These are phyloP conservation scores for Hypotaenidia philippensis DNA, from an alignment of 2,797 vertebrate genomes.

Conservation along the genomic window DNA sequence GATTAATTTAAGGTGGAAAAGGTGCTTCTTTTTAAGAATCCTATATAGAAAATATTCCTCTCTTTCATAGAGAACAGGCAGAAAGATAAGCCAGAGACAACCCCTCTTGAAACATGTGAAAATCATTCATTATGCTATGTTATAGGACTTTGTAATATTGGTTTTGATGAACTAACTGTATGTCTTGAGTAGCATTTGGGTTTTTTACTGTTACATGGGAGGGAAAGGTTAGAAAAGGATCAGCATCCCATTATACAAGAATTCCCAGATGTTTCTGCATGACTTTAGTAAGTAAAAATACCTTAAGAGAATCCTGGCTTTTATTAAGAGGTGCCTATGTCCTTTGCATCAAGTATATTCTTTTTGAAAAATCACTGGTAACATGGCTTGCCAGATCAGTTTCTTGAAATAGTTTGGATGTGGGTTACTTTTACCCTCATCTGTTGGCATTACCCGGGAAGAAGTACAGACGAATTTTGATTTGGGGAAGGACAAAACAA, in stretches of 20 bases:
- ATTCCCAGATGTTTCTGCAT: not conserved
- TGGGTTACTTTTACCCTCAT: not conserved
- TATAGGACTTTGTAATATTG: not conserved
- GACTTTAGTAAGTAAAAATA: not conserved
- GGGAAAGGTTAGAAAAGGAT: not conserved
- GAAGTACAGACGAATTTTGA: not conserved
- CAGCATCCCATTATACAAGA: not conserved
- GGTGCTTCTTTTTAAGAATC: not conserved
- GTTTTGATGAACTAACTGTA: not conserved
- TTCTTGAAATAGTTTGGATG: not conserved
- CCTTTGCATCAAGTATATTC: not conserved
- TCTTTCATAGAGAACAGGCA: not conserved
- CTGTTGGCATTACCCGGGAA: not conserved
- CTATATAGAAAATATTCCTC: not conserved
- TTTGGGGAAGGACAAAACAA: not conserved
- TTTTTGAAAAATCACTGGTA: not conserved
- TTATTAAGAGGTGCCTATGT: not conserved
- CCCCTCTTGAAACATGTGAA: not conserved
- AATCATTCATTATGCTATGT: not conserved
- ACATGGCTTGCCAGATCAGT: rapidly evolving
- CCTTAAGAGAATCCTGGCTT: not conserved
- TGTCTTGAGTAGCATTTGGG: not conserved
- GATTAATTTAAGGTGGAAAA: not conserved
- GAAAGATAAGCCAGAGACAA: not conserved
- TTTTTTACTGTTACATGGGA: not conserved